phyloP scores from a whole-genome alignment of 2,888 invertebrate species.

The Dasypogon diadema region DNA sequence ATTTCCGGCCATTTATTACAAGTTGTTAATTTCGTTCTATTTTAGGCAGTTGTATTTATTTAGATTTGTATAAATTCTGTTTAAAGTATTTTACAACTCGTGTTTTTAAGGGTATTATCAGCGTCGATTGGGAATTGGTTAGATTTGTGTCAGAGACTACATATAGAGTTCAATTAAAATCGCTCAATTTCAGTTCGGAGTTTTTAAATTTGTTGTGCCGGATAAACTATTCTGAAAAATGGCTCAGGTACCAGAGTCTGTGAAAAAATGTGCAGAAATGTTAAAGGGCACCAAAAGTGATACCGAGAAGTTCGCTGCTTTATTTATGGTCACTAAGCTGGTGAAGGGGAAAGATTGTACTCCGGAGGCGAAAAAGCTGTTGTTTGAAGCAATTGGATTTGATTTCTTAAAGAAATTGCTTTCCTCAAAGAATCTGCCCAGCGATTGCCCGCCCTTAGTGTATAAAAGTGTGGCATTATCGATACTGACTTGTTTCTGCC shows the following conservation, averaged over 20 bases:
- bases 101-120: no score
- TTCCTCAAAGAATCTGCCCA: slow-evolving; percentile 80
- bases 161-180: no score
- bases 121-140: no score
- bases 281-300: slow-evolving; percentile 84
- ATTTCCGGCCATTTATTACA: no score
- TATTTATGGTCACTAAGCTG: slow-evolving; percentile 92
- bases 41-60: no score
- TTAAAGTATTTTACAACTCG: no score
- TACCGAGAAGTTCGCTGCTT: slow-evolving; percentile 90
- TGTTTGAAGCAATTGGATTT: slow-evolving; percentile 92
- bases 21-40: no score
- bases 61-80: no score
- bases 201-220: background rate
- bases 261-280: slow-evolving; percentile 86
- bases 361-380: slow-evolving; percentile 79
- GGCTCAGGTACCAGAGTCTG: slow-evolving; percentile 78
- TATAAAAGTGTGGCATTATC: slow-evolving; percentile 93
- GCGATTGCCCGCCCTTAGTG: slow-evolving; percentile 88
- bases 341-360: slow-evolving; percentile 87
- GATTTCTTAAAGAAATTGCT: slow-evolving; percentile 86
- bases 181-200: background rate
- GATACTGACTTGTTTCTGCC: slow-evolving; percentile 87
- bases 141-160: no score
- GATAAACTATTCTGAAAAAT: slow-evolving; percentile 59